Percentiles rank a stretch among this genome's conserved stretches.
phyloP scores from a whole-genome alignment of 2,113 vertebrate species.

The Chaetodon trifascialis region DNA sequence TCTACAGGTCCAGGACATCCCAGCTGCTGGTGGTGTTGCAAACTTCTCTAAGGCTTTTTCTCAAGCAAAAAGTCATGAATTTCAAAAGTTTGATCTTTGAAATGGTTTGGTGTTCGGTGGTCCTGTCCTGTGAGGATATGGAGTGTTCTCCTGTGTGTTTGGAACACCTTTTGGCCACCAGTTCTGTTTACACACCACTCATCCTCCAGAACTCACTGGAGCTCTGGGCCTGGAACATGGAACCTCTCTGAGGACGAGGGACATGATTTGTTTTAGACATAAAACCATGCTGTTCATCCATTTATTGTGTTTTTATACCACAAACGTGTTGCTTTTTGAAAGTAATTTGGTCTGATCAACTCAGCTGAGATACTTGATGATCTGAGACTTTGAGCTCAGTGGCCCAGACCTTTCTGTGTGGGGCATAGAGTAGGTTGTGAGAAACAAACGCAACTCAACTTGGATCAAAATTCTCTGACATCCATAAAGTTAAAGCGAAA shows the following conservation, averaged over 20 bases:
- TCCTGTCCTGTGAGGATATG: neutral
- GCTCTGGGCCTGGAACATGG: neutral
- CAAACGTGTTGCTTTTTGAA: neutral
- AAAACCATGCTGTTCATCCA: neutral
- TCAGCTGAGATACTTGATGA: neutral
- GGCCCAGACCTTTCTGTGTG: constrained; percentile 6
- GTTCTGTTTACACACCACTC: neutral
- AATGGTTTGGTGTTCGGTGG: neutral
- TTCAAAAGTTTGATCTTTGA: neutral
- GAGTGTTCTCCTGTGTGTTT: neutral
- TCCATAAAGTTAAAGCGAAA: neutral
- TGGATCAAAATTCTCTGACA: neutral
- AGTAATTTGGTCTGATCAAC: neutral
- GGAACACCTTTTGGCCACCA: neutral
- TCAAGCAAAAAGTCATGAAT: neutral
- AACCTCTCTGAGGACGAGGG: neutral
- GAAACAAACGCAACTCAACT: constrained; percentile 1
- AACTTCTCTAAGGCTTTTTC: neutral
- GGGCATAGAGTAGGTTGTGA: neutral
- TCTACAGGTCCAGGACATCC: neutral
- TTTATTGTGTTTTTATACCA: constrained; percentile 2
- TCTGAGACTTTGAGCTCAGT: neutral
- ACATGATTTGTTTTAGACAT: neutral
- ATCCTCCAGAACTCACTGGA: neutral
- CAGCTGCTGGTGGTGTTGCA: neutral